Conservation (phyloP, 2,888 invertebrate species). For the Morpho helenor region DNA sequence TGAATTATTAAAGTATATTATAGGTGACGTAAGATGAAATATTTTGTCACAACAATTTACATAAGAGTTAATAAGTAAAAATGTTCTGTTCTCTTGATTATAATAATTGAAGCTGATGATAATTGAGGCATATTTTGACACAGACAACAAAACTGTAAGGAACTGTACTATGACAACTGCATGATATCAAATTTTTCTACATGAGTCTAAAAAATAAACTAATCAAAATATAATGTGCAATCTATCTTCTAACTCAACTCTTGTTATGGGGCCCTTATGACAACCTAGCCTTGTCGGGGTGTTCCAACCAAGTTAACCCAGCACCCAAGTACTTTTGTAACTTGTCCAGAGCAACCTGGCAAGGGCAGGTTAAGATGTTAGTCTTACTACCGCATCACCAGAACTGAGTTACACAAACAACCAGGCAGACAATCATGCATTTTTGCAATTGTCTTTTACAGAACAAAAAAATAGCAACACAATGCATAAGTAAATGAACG, state of each 20-base stretch:
- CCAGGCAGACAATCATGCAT: neutral
- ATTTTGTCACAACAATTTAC: too few relatives aligned
- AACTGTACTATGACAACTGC: too few relatives aligned
- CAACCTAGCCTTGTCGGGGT: conserved; percentile 10
- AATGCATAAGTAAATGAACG: too few relatives aligned
- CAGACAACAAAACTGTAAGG: too few relatives aligned
- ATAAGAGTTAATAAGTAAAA: too few relatives aligned
- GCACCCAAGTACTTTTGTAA: neutral
- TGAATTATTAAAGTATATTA: too few relatives aligned
- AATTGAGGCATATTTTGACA: too few relatives aligned
- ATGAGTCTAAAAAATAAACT: neutral
- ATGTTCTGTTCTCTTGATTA: too few relatives aligned
- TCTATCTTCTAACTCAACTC: conserved; percentile 4
- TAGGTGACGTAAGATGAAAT: too few relatives aligned
- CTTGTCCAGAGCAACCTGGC: conserved; percentile 8
- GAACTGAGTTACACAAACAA: conserved; percentile 6
- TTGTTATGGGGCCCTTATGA: conserved; percentile 11
- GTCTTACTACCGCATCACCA: conserved; percentile 12
- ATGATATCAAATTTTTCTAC: too few relatives aligned
- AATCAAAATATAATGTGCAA: conserved; percentile 2
- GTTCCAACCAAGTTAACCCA: neutral
- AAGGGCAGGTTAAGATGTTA: conserved; percentile 1
- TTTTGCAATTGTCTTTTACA: neutral
- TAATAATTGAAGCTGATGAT: too few relatives aligned
- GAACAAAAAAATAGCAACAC: neutral